Base-by-base conservation (phyloP, 2,888 invertebrate species). In the Prenolepis imparis region DNA sequence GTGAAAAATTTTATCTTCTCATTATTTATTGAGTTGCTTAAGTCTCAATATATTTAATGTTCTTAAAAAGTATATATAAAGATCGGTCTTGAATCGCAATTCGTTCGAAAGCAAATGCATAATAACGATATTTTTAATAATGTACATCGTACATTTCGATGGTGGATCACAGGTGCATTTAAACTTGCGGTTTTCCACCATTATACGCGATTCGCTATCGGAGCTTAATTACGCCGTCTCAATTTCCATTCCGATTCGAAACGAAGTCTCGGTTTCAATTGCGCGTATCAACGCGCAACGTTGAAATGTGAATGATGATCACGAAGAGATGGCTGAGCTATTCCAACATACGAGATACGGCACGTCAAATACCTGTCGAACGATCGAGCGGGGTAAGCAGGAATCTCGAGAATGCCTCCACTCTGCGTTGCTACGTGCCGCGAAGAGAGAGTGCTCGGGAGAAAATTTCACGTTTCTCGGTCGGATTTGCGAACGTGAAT, bases 321-420 rank as follows among this genome's bases (percentile, higher is more conserved):
- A 55, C 70, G 70, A 52, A 52, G 52, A 52, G 52, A 73, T 68
- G 61, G 83, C 57, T 39, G 55, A 36, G 81, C 74, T 75, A 82
- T 84, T 66, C 70, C 85, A 52, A 74, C 84, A 55, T 67, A 77
- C 82, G 84, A 80, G 72, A 67, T 70, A 82, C 83, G 85, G 55
- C 67, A 80, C 82, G 84, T 89, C 90, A 87, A 88, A 90, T 90
- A 90, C 75, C 87, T 84, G 81, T 82, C 82, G 84, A 80, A 82
- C 84, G 87, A 66, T 85, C 67, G 74, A 52, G 52, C 61, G 85
- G 73, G 82, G 72, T 82, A 74, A 75, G 28, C 73, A 74, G 84
- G 84, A 90, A 90, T 90, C 83, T 84, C 72, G 81, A 32, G 87
- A 85, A 90, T 84, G 81, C 67, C 59, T 70, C 67, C 39, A 15